These are phyloP conservation scores for Limnephilus marmoratus DNA, from an alignment of 2,888 invertebrate genomes.

Conservation along the genomic window DNA sequence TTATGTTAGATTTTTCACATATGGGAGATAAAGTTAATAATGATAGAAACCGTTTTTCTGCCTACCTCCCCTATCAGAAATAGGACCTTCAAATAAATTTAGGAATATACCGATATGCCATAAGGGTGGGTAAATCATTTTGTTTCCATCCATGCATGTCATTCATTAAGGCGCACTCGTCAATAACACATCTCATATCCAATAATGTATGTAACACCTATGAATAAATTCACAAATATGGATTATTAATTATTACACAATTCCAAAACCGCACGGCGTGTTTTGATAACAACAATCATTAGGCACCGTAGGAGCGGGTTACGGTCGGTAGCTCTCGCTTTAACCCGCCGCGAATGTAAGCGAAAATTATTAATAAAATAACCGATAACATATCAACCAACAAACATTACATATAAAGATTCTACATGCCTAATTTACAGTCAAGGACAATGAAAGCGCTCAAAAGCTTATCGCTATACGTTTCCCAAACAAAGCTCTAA, in stretches of 20 bases:
- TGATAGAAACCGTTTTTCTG: too few relatives aligned
- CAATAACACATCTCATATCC: too few relatives aligned
- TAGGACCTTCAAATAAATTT: too few relatives aligned
- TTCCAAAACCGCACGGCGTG: not conserved
- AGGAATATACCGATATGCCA: too few relatives aligned
- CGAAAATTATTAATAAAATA: slow-evolving; percentile 62
- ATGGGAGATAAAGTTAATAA: too few relatives aligned
- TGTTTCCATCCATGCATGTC: too few relatives aligned
- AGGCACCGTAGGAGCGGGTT: slow-evolving; percentile 6
- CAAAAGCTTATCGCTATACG: slow-evolving; percentile 34
- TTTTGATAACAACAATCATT: slow-evolving; percentile 22
- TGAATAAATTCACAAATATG: not conserved
- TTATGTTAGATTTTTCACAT: too few relatives aligned
- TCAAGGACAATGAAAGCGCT: slow-evolving; percentile 55
- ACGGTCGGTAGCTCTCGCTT: slow-evolving; percentile 21
- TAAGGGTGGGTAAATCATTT: too few relatives aligned
- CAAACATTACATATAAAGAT: slow-evolving; percentile 52
- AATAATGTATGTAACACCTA: too few relatives aligned
- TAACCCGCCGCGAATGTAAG: slow-evolving; percentile 6
- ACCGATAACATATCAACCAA: slow-evolving; percentile 63
- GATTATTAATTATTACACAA: not conserved
- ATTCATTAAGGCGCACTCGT: too few relatives aligned
- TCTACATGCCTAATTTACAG: slow-evolving; percentile 58
- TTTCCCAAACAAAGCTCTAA: not conserved
- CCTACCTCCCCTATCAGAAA: too few relatives aligned